These are phyloP conservation scores for Cryptotermes secundus DNA, from an alignment of 1,140 invertebrate genomes.

Conservation along the genomic window DNA sequence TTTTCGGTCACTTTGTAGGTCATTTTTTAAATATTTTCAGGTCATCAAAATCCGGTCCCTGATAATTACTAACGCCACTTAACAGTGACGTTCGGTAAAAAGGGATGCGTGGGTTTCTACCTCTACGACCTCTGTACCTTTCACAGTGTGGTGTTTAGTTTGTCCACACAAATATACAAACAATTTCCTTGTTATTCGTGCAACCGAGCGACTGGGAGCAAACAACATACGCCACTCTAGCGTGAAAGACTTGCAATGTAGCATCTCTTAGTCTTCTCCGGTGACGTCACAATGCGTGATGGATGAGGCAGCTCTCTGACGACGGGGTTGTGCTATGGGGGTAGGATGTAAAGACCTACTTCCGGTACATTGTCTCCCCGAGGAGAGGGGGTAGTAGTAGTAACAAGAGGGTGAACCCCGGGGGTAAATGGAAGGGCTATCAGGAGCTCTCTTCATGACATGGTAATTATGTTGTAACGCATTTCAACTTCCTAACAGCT, in stretches of 20 bases:
- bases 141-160: too few species aligned
- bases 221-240: neutral
- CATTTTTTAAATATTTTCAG: too few species aligned
- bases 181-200: too few species aligned
- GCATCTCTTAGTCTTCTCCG: neutral
- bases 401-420: neutral
- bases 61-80: too few species aligned
- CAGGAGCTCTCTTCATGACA: constrained; percentile 2
- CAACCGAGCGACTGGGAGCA: too few species aligned
- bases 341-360: constrained; percentile 16
- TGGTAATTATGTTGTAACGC: constrained; percentile 14
- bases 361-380: constrained; percentile 12
- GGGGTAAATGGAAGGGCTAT: constrained; percentile 17
- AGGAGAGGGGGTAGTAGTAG: neutral
- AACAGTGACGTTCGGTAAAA: too few species aligned
- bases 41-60: too few species aligned
- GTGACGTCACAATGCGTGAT: neutral
- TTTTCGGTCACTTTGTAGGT: too few species aligned
- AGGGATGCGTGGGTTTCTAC: too few species aligned
- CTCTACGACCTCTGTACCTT: too few species aligned
- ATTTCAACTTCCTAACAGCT: constrained; percentile 12
- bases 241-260: neutral
- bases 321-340: neutral
- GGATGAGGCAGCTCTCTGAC: constrained; percentile 5
- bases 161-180: too few species aligned